Evolutionary conservation across 2,797 vertebrate genomes (phyloP).

Genomic region (Phalanger gymnotis): DNA sequence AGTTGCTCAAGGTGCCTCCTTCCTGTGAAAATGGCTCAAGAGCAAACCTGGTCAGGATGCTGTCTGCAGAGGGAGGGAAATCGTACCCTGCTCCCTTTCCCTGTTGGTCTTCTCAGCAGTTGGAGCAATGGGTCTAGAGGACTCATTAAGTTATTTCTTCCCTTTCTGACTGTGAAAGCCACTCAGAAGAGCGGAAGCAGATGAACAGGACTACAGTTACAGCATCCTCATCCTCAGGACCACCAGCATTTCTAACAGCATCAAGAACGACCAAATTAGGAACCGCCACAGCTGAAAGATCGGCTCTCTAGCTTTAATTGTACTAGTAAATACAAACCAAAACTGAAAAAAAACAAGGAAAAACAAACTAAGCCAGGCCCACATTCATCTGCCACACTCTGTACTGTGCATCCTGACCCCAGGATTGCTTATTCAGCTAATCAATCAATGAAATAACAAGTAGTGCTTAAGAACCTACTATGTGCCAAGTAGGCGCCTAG

Average conservation of each 20-base stretch:
- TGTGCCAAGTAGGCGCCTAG: background rate
- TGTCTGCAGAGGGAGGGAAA: background rate
- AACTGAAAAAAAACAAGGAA: background rate
- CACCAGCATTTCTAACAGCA: background rate
- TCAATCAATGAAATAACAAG: background rate
- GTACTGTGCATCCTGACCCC: background rate
- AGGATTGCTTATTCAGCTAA: background rate
- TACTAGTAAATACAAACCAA: background rate
- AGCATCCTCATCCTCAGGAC: background rate
- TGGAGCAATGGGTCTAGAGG: constrained; percentile 22
- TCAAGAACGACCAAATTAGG: background rate
- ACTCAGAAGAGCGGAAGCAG: background rate
- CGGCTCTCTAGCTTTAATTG: background rate
- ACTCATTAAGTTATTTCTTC: background rate
- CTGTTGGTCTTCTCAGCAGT: background rate
- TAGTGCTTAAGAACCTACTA: background rate
- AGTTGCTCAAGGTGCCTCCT: constrained; percentile 50
- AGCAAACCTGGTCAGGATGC: constrained; percentile 1
- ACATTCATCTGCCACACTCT: background rate
- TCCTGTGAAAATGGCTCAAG: constrained; percentile 69
- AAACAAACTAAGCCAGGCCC: background rate
- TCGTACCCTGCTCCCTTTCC: background rate
- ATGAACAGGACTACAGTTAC: background rate
- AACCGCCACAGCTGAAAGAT: background rate
- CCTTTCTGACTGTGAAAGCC: background rate